These are phyloP conservation scores for Leptogaster cylindrica DNA, from an alignment of 2,888 invertebrate species.

Conservation along the genomic window DNA sequence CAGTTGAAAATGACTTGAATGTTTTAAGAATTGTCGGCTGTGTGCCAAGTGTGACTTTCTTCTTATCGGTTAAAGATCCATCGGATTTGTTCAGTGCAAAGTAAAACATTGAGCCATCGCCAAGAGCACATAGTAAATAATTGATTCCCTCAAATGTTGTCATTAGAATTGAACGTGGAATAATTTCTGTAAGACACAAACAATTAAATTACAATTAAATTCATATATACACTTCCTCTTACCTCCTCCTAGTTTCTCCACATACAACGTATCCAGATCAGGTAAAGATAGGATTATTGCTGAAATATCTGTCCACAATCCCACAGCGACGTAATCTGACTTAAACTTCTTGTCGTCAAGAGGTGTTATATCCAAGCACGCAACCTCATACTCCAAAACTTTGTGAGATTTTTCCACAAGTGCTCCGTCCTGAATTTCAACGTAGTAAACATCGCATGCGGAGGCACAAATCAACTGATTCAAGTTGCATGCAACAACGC, in stretches of 20 bases:
- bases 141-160: conserved; percentile 91
- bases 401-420: conserved; percentile 71
- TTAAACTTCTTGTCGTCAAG: conserved; percentile 68
- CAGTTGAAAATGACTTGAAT: conserved; percentile 87
- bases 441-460: conserved; percentile 84
- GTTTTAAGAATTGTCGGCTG: conserved; percentile 93
- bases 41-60: conserved; percentile 95
- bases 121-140: conserved; percentile 89
- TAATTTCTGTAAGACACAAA: conserved; percentile 88
- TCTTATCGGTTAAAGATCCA: conserved; percentile 83
- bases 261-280: conserved; percentile 78
- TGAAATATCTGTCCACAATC: conserved; percentile 97
- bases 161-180: conserved; percentile 94
- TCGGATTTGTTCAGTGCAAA: conserved; percentile 80
- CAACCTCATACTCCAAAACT: conserved; percentile 90
- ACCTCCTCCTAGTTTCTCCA: conserved; percentile 88
- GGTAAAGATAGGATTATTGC: conserved; percentile 86
- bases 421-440: conserved; percentile 73
- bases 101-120: conserved; percentile 98
- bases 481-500: conserved; percentile 84
- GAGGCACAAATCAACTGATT: conserved; percentile 83
- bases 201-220: not conserved
- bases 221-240: conserved; percentile 48
- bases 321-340: conserved; percentile 84
- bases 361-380: conserved; percentile 93